Conservation (phyloP, 2,113 vertebrate genomes). For the Hemiprocne comata region DNA sequence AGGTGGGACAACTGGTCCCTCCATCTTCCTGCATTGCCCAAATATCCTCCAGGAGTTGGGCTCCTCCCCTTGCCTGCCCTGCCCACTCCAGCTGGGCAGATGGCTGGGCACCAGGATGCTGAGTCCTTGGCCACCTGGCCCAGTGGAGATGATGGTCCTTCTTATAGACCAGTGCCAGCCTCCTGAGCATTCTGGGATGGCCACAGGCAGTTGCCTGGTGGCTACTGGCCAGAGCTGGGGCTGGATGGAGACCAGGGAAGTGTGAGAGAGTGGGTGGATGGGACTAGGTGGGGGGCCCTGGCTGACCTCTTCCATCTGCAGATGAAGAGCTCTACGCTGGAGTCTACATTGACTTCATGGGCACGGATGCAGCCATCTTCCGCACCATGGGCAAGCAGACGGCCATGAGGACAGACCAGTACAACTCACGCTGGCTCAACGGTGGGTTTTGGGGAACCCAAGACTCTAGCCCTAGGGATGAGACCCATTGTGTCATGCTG, state of each 20-base stretch:
- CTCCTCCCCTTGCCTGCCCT: not conserved
- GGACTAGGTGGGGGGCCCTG: not conserved
- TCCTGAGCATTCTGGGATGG: not conserved
- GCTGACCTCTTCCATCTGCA: constrained; percentile 68
- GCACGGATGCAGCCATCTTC: constrained; percentile 96
- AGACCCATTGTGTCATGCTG: rapidly evolving
- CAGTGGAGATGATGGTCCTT: not conserved
- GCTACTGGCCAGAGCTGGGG: rapidly evolving
- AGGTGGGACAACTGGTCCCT: not conserved
- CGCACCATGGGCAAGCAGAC: constrained; percentile 97
- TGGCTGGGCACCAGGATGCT: rapidly evolving
- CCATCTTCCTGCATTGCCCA: not conserved
- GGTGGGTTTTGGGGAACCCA: constrained; percentile 72
- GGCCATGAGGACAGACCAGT: constrained; percentile 98
- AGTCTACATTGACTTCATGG: constrained; percentile 99
- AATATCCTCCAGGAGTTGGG: not conserved
- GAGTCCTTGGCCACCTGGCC: not conserved
- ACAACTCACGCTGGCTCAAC: constrained; percentile 98
- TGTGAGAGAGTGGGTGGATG: not conserved
- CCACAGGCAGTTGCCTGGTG: not conserved
- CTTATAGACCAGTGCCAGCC: not conserved
- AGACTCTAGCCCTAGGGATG: not conserved
- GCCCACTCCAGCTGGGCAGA: not conserved
- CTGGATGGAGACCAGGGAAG: not conserved
- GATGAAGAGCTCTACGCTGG: constrained; percentile 97